Conservation (phyloP, 2,888 invertebrate genomes). For the Andricus quercusramuli region DNA sequence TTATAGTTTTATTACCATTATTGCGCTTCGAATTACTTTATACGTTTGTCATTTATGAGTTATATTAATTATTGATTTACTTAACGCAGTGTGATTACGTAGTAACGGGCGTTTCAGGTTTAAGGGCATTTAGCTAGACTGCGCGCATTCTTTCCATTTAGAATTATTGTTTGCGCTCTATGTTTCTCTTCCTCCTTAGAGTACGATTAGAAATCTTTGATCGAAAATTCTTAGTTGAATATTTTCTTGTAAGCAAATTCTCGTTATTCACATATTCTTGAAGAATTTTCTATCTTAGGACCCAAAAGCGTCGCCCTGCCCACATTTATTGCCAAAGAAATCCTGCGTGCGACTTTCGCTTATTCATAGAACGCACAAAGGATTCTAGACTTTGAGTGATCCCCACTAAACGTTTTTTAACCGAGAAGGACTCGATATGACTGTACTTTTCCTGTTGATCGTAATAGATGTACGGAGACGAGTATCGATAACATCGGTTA, state of each 20-base stretch:
- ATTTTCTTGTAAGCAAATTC: background rate
- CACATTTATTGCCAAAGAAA: slow-evolving; percentile 36
- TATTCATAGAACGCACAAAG: slow-evolving; percentile 15
- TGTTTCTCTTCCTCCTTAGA: background rate
- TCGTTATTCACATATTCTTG: background rate
- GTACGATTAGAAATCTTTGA: slow-evolving; percentile 24
- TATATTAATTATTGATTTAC: slow-evolving; percentile 27
- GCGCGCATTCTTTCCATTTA: slow-evolving; percentile 19
- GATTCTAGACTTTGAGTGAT: slow-evolving; percentile 36
- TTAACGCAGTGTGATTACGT: slow-evolving; percentile 36
- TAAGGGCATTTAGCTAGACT: slow-evolving; percentile 34
- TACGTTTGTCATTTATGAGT: slow-evolving; percentile 30
- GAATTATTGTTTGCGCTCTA: slow-evolving; percentile 3
- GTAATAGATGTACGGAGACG: slow-evolving; percentile 5
- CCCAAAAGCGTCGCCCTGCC: slow-evolving; percentile 24
- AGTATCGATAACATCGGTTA: slow-evolving; percentile 8
- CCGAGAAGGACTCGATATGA: slow-evolving; percentile 10
- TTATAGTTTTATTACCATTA: slow-evolving; percentile 4
- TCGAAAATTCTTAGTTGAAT: background rate
- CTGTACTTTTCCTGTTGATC: slow-evolving; percentile 26
- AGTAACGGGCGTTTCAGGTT: slow-evolving; percentile 36
- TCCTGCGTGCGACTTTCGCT: slow-evolving; percentile 5
- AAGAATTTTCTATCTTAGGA: slow-evolving; percentile 10
- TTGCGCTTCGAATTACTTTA: slow-evolving; percentile 33
- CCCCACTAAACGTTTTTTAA: slow-evolving; percentile 25